Percentiles rank a stretch among this genome's conserved stretches.
Conservation (phyloP, 2,797 vertebrate species). For the Pitangus sulphuratus region DNA sequence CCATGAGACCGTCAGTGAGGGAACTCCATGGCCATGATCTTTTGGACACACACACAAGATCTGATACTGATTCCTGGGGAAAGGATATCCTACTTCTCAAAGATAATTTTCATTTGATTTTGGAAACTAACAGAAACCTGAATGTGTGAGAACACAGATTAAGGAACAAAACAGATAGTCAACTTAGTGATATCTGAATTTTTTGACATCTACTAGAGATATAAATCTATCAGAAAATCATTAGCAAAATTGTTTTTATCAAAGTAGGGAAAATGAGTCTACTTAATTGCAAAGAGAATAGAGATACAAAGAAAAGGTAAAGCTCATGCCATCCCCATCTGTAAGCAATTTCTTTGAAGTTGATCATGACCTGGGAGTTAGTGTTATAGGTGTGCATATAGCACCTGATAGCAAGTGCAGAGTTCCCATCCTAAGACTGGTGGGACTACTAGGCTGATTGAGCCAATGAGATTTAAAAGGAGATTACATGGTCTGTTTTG, state of each 20-base stretch:
- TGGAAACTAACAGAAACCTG: not conserved
- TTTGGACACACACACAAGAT: not conserved
- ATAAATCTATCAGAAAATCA: conserved; percentile 37
- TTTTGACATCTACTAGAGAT: conserved; percentile 29
- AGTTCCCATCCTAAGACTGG: conserved; percentile 86
- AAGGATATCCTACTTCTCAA: not conserved
- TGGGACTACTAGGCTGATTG: not conserved
- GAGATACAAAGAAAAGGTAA: not conserved
- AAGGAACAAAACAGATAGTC: not conserved
- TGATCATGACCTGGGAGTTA: conserved; percentile 79
- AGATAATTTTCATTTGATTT: not conserved
- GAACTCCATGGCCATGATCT: conserved; percentile 83
- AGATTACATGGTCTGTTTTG: not conserved
- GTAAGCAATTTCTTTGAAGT: conserved; percentile 84
- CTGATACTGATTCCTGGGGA: not conserved
- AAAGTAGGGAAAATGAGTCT: not conserved
- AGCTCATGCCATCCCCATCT: conserved; percentile 79
- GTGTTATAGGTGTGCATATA: conserved; percentile 86
- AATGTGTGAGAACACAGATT: not conserved
- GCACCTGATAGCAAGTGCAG: conserved; percentile 82
- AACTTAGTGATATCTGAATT: not conserved
- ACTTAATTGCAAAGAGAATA: conserved; percentile 10
- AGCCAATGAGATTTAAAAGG: not conserved
- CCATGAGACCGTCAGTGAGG: conserved; percentile 78
- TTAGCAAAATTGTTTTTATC: conserved; percentile 1